Evolutionary conservation across 2,113 vertebrate species (phyloP).

Genomic region (Mola mola): DNA sequence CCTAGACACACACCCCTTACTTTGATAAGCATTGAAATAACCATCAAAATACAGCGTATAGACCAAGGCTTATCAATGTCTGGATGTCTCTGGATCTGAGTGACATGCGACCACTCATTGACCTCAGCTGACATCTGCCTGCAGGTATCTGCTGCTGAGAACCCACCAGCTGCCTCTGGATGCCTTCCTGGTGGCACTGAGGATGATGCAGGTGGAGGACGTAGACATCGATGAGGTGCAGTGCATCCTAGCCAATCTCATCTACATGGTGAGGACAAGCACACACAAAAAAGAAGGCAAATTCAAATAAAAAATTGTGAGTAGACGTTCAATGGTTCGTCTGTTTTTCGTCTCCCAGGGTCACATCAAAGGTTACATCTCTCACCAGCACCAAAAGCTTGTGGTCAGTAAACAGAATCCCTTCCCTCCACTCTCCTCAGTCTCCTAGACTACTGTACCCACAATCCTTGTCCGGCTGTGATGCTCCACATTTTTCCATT

Average conservation of each 20-base stretch:
- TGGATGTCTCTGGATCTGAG: no score
- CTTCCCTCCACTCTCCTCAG: conserved; percentile 89
- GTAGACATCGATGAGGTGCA: conserved; percentile 96
- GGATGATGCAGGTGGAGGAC: conserved; percentile 93
- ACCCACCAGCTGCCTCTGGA: conserved; percentile 95
- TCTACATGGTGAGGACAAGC: conserved; percentile 88
- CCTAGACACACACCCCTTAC: no score
- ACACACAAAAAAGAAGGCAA: background rate
- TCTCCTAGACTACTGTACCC: conserved; percentile 82
- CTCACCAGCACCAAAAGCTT: conserved; percentile 97
- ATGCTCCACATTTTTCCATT: background rate
- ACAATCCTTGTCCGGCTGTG: conserved; percentile 35
- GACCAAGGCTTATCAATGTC: no score
- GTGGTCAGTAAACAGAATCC: conserved; percentile 99
- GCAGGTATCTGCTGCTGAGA: conserved; percentile 89
- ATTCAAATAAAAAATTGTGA: background rate
- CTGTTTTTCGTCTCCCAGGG: conserved; percentile 80
- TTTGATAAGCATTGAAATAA: no score
- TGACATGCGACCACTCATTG: no score
- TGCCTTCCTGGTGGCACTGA: conserved; percentile 91
- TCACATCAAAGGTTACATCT: conserved; percentile 98
- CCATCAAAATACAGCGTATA: no score
- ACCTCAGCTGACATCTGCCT: background rate
- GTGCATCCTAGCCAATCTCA: conserved; percentile 95
- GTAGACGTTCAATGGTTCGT: background rate